phyloP scores from a whole-genome alignment of 2,888 invertebrate genomes.

The Cheilosia urbana region DNA sequence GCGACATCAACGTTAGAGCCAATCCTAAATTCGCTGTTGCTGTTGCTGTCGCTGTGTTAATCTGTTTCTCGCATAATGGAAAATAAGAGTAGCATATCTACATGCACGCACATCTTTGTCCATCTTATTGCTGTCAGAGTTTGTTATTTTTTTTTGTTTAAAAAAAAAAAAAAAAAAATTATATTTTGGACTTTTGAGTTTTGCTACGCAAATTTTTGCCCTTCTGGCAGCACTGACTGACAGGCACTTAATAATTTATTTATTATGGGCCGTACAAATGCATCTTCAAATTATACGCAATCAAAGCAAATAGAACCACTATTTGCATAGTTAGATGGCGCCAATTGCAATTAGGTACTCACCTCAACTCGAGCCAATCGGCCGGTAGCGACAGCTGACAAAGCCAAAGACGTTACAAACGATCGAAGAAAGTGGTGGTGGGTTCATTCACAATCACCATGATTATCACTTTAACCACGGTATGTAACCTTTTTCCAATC shows the following conservation, averaged over 20 bases:
- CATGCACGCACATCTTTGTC: too few relatives aligned
- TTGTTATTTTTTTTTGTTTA: too few relatives aligned
- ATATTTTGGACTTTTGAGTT: too few relatives aligned
- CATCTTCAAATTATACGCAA: slow-evolving; percentile 1
- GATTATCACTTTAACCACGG: slow-evolving; percentile 32
- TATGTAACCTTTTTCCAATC: slow-evolving; percentile 24
- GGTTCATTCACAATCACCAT: slow-evolving; percentile 4
- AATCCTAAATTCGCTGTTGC: too few relatives aligned
- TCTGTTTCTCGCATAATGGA: too few relatives aligned
- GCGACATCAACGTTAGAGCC: too few relatives aligned
- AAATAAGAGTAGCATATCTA: too few relatives aligned
- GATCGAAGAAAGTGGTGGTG: slow-evolving; percentile 42
- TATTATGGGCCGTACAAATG: not conserved
- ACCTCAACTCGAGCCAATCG: not conserved
- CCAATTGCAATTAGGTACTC: slow-evolving; percentile 43
- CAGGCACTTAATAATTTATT: not conserved
- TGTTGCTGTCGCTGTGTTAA: too few relatives aligned
- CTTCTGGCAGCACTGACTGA: too few relatives aligned
- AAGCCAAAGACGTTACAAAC: not conserved
- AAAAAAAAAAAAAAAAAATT: too few relatives aligned
- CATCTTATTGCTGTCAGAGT: too few relatives aligned
- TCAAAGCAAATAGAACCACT: not conserved
- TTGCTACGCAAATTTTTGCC: too few relatives aligned
- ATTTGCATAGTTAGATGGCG: slow-evolving; percentile 36
- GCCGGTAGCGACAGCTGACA: not conserved